phyloP scores from a whole-genome alignment of 2,113 vertebrate genomes.

The Neodontobutis hainanensis region DNA sequence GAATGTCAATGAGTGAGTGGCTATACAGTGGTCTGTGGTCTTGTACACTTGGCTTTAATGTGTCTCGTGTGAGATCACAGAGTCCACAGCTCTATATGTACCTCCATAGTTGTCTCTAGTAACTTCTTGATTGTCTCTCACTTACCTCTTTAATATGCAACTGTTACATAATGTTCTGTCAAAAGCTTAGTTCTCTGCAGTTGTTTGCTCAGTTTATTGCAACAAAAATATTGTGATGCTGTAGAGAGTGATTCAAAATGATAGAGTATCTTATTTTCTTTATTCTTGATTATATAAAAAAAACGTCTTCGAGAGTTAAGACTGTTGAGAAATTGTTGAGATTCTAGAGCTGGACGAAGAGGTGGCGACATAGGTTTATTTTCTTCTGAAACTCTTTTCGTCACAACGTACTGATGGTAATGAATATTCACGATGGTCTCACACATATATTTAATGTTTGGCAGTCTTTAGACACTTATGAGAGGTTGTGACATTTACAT shows the following conservation, averaged over 20 bases:
- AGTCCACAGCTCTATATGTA: neutral
- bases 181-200: neutral
- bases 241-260: neutral
- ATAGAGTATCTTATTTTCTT: neutral
- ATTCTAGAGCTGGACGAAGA: no score
- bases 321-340: no score
- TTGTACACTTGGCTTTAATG: constrained; percentile 11
- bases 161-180: neutral
- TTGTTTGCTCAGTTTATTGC: neutral
- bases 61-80: neutral
- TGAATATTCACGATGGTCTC: neutral
- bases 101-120: neutral
- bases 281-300: no score
- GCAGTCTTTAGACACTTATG: constrained; percentile 10
- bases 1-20: constrained; percentile 12
- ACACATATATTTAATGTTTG: neutral
- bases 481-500: constrained; percentile 59
- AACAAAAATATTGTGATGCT: neutral
- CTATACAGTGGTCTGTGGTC: neutral
- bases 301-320: no score
- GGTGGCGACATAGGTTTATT: no score
- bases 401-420: no score
- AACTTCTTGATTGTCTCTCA: constrained; percentile 8
- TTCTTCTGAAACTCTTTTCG: no score
- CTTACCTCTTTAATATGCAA: constrained; percentile 7